These are phyloP conservation scores for Lasioglossum lativentre DNA, from an alignment of 2,888 invertebrate genomes.

Conservation along the genomic window DNA sequence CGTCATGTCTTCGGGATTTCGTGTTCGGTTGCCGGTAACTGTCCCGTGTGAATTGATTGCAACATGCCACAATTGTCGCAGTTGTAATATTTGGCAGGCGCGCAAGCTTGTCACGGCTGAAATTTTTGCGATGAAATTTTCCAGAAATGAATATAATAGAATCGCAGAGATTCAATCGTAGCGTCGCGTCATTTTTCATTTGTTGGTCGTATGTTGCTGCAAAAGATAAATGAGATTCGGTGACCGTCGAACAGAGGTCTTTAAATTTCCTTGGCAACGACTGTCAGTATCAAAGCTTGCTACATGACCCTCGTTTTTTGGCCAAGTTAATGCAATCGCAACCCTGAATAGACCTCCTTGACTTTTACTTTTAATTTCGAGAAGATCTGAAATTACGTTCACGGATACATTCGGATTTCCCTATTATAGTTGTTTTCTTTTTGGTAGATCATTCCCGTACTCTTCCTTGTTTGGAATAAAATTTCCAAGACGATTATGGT, in stretches of 20 bases:
- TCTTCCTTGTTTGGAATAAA: neutral
- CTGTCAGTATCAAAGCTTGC: constrained; percentile 36
- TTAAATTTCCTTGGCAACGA: constrained; percentile 64
- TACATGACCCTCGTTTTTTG: constrained; percentile 61
- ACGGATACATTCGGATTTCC: neutral
- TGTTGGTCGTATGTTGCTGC: neutral
- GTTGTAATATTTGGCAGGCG: constrained; percentile 22
- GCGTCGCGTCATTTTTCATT: neutral
- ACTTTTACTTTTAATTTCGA: constrained; percentile 64
- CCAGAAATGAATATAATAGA: neutral
- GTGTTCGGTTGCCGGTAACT: neutral
- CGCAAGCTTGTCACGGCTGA: neutral
- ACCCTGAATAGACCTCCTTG: constrained; percentile 70
- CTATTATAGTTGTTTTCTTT: neutral
- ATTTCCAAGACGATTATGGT: neutral
- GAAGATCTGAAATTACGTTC: constrained; percentile 27
- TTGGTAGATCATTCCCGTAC: neutral
- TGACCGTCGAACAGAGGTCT: constrained; percentile 26
- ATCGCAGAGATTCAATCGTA: neutral
- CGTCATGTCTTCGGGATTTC: neutral
- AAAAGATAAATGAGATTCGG: constrained; percentile 16
- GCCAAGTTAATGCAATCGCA: constrained; percentile 67
- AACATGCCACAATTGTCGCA: neutral
- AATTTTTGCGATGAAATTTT: neutral
- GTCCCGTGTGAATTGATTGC: neutral